Percentiles rank a stretch among this genome's conserved stretches.
Conservation (phyloP, 2,888 invertebrate genomes). For the Taphrorychus bicolor region DNA sequence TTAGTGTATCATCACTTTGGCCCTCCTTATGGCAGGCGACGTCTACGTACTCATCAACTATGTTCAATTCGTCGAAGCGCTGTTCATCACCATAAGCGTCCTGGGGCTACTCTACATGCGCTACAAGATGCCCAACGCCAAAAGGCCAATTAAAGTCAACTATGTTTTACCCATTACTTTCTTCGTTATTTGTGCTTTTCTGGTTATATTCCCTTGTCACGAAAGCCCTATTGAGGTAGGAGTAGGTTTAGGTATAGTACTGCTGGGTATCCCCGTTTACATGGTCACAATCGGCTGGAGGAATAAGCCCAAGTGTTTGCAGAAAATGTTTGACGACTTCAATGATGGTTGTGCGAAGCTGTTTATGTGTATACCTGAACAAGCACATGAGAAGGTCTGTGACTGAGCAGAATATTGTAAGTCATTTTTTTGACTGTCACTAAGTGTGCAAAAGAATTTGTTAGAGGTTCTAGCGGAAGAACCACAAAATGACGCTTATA, state of each 20-base stretch:
- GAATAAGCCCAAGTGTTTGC: slow-evolving; percentile 74
- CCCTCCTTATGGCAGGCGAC: slow-evolving; percentile 80
- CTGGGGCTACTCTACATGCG: slow-evolving; percentile 85
- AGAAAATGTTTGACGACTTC: slow-evolving; percentile 70
- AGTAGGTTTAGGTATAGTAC: slow-evolving; percentile 78
- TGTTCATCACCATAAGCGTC: slow-evolving; percentile 89
- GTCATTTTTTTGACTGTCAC: too few relatives aligned
- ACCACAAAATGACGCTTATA: background rate
- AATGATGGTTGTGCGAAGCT: slow-evolving; percentile 80
- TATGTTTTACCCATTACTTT: slow-evolving; percentile 74
- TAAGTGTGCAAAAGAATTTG: background rate
- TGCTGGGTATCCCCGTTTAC: slow-evolving; percentile 84
- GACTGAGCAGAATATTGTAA: background rate
- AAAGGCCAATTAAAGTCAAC: slow-evolving; percentile 83
- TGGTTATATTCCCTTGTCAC: slow-evolving; percentile 80
- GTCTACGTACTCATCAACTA: slow-evolving; percentile 90
- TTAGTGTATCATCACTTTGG: slow-evolving; percentile 84
- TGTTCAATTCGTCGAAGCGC: slow-evolving; percentile 90
- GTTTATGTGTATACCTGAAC: slow-evolving; percentile 80
- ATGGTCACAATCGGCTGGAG: slow-evolving; percentile 74
- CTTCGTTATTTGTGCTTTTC: slow-evolving; percentile 77
- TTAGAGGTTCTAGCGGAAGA: background rate
- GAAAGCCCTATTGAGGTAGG: slow-evolving; percentile 82
- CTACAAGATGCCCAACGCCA: slow-evolving; percentile 77
- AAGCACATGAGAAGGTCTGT: slow-evolving; percentile 25